A percentile compares a stretch with the other conserved stretches of the same genome.
Evolutionary conservation across 2,113 vertebrate genomes (phyloP).

Genomic region (Hemicordylus capensis): DNA sequence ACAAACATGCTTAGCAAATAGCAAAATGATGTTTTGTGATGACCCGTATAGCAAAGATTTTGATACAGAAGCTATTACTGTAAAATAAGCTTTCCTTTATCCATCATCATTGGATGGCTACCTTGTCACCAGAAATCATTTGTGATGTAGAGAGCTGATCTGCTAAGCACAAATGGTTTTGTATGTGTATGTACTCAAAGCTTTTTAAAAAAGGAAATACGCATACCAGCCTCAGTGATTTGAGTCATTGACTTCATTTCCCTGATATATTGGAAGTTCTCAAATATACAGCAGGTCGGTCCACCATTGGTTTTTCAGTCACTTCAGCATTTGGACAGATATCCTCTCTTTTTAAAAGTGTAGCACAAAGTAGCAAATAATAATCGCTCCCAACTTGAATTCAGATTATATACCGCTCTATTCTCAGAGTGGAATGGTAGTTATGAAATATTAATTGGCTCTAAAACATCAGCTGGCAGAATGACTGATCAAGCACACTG

Average conservation of each 20-base stretch:
- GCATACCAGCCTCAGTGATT: neutral
- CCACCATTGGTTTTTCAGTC: neutral
- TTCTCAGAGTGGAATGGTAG: slow-evolving; percentile 5
- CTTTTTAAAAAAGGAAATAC: neutral
- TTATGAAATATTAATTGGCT: slow-evolving; percentile 32
- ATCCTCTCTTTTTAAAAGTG: neutral
- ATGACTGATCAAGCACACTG: neutral
- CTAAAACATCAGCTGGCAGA: neutral
- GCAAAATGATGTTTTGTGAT: neutral
- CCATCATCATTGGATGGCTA: no score
- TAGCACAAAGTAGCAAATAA: neutral
- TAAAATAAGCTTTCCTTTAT: accelerated
- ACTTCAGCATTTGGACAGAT: neutral
- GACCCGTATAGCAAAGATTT: neutral
- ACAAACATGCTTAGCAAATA: no score
- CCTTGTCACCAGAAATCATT: neutral
- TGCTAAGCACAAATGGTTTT: neutral
- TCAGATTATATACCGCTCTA: neutral
- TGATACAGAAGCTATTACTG: accelerated
- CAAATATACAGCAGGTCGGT: neutral
- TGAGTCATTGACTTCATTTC: neutral
- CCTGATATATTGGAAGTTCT: neutral
- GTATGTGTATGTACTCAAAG: neutral
- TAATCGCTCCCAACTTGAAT: neutral
- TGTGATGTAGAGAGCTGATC: neutral